phyloP scores from a whole-genome alignment of 1,140 invertebrate genomes.

The Pogonognathellus flavescens region DNA sequence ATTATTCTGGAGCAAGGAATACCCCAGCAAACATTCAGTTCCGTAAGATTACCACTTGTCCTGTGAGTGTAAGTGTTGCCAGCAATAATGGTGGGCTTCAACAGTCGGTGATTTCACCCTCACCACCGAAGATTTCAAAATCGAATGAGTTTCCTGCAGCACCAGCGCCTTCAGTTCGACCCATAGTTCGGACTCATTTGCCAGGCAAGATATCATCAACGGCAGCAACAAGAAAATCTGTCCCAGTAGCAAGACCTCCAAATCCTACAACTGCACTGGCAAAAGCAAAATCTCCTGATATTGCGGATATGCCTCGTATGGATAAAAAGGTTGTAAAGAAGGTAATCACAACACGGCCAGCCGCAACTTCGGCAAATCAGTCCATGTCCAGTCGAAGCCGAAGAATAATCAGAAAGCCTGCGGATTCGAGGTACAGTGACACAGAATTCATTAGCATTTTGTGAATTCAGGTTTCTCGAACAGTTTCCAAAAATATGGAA shows the following conservation, averaged over 20 bases:
- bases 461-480: not conserved
- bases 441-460: not conserved
- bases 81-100: not conserved
- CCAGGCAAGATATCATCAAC: not conserved
- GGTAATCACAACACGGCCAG: not conserved
- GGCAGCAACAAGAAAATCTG: not conserved
- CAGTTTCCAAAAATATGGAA: not conserved
- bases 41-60: not conserved
- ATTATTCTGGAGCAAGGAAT: not conserved
- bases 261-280: not conserved
- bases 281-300: not conserved
- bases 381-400: conserved; percentile 10
- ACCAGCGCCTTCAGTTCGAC: not conserved
- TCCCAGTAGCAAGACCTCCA: not conserved
- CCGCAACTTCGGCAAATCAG: not conserved
- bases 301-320: not conserved
- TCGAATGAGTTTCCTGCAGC: no score
- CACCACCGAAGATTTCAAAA: not conserved
- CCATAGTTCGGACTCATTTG: not conserved
- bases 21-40: not conserved
- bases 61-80: no score
- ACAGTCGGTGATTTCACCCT: not conserved
- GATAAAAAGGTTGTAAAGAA: not conserved
- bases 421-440: not conserved
- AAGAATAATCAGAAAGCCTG: not conserved